Evolutionary conservation across 2,888 invertebrate genomes (phyloP), one percentile per base, ranked within the genome.

Genomic region (Trisateles emortualis): DNA sequence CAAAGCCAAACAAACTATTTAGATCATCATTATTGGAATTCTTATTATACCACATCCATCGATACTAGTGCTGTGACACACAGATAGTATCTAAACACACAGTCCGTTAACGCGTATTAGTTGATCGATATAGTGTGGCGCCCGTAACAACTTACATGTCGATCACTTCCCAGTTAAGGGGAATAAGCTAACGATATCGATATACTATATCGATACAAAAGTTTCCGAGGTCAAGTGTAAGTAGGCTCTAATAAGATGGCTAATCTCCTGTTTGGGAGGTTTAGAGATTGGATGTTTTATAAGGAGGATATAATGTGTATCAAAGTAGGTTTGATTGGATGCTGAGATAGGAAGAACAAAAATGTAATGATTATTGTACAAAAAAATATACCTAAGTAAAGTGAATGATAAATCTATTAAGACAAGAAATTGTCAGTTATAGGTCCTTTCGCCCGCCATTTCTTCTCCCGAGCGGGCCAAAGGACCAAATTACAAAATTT

Each of bases 81-180:
- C 41, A 68, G 88, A 89, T 87, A 72, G 77, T 87, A 88, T 88
- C 88, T 74, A 70, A 59, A 65, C 58, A 79, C 81, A 83, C 76
- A 81, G 79, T 78, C 86, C 81, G 87, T 88, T 89, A 88, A 86
- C 87, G 87, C 85, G 82, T 87, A 88, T 89, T 88, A 89, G 79
- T 76, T 84, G 87, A 89, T 88, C 85, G 87, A 88, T 88, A 80
- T 78, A 74, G 78, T 73, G 80, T 76, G 80, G 75, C 78, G 79
- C 74, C 78, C 70, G 77, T 72, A 78, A 79, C 84, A 68, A 76
- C 79, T 76, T 75, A 73, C 77, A 74, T 60, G 81, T 76, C 73
- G 70, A 74, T 74, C 74, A 74, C 60, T 73, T 68, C 66, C 69
- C 54, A 58, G 59, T 86, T 84, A 86, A 86, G 83, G 81, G 55